These are phyloP conservation scores for Petrocephalus zakoni DNA, from an alignment of 2,113 vertebrate genomes.

Conservation along the genomic window DNA sequence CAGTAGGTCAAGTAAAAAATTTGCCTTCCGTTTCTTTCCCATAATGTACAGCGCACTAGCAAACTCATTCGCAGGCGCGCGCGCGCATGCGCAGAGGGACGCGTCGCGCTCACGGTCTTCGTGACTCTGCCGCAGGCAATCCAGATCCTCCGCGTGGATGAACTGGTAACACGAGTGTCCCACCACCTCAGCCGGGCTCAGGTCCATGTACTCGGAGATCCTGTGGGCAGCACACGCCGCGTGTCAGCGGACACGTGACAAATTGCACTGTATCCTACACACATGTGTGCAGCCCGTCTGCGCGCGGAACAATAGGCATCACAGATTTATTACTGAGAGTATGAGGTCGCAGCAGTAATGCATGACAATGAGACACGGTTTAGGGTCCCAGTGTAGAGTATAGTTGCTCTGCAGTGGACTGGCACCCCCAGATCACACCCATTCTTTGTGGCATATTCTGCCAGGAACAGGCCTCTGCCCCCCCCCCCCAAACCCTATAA, in stretches of 20 bases:
- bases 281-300: background rate
- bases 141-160: constrained; percentile 77
- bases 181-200: constrained; percentile 77
- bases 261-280: background rate
- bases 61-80: background rate
- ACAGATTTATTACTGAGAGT: background rate
- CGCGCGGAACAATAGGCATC: background rate
- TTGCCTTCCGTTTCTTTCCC: background rate
- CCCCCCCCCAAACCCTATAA: background rate
- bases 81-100: background rate
- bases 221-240: constrained; percentile 43
- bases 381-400: background rate
- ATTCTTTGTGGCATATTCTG: background rate
- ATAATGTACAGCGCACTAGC: too few relatives aligned
- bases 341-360: background rate
- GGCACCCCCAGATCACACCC: background rate
- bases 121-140: constrained; percentile 76
- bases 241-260: background rate
- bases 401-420: background rate
- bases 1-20: background rate
- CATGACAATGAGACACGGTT: background rate
- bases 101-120: constrained; percentile 70
- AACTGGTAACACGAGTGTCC: constrained; percentile 84
- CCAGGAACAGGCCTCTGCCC: background rate
- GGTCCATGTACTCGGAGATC: constrained; percentile 85